A percentile compares a stretch with the other conserved stretches of the same genome.
These are phyloP conservation scores for Gymnorhina tibicen DNA, from an alignment of 2,113 vertebrate species.

Conservation along the genomic window DNA sequence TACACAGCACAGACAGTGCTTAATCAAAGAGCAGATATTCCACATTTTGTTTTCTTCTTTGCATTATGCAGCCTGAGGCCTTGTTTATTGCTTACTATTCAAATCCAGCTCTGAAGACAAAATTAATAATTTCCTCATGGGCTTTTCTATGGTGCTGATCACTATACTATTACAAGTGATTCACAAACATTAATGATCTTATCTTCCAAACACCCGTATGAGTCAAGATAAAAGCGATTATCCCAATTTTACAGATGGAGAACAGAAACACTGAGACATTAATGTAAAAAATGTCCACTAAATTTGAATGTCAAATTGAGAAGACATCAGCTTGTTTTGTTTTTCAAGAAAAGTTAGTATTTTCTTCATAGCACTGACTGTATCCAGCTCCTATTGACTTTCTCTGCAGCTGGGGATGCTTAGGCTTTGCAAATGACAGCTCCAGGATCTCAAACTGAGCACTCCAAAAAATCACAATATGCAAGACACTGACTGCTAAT, in stretches of 20 bases:
- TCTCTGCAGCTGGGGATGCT: slow-evolving; percentile 18
- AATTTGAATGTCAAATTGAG: slow-evolving; percentile 33
- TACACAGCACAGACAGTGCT: neutral
- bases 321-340: neutral
- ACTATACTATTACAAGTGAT: slow-evolving; percentile 29
- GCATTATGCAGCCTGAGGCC: slow-evolving; percentile 11
- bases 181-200: slow-evolving; percentile 39
- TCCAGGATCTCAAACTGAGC: neutral
- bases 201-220: slow-evolving; percentile 26
- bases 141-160: slow-evolving; percentile 44
- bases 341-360: neutral
- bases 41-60: slow-evolving; percentile 16
- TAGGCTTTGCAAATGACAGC: neutral
- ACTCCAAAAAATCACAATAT: neutral
- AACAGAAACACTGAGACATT: neutral
- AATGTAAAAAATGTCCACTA: neutral
- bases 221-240: slow-evolving; percentile 32
- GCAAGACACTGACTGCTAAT: neutral
- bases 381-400: neutral
- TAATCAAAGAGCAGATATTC: slow-evolving; percentile 25
- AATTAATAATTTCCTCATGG: slow-evolving; percentile 63
- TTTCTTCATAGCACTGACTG: neutral
- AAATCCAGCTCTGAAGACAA: slow-evolving; percentile 43
- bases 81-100: slow-evolving; percentile 57
- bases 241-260: slow-evolving; percentile 11